Evolutionary conservation across 1,140 invertebrate genomes (phyloP).

Genomic region (Saccostrea glomerata): DNA sequence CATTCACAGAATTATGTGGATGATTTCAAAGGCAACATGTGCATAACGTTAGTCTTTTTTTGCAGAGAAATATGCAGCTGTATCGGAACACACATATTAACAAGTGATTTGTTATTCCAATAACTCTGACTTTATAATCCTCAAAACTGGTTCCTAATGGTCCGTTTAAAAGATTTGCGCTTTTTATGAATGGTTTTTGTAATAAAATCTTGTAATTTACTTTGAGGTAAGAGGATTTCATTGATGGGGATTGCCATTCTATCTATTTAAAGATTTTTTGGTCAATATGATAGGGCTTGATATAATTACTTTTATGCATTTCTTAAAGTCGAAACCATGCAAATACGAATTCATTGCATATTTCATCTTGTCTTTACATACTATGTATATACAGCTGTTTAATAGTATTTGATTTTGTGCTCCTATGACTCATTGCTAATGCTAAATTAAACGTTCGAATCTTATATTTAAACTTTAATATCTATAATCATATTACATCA

Average conservation of each 20-base stretch:
- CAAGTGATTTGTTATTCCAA: not conserved
- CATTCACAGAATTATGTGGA: too few relatives aligned
- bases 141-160: not conserved
- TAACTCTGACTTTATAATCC: not conserved
- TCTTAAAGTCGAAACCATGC: not conserved
- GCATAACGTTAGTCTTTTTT: too few relatives aligned
- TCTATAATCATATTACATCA: too few relatives aligned
- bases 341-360: not conserved
- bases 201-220: slow-evolving; percentile 2
- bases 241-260: not conserved
- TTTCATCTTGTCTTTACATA: not conserved
- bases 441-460: too few relatives aligned
- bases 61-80: too few relatives aligned
- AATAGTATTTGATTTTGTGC: not conserved
- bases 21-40: too few relatives aligned
- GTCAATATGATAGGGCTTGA: not conserved
- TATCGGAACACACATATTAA: not conserved
- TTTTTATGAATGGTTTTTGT: not conserved
- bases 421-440: not conserved
- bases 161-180: not conserved
- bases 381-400: not conserved
- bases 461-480: too few relatives aligned
- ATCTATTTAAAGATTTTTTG: not conserved
- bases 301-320: not conserved
- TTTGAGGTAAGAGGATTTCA: not conserved